These are phyloP conservation scores for Ochlodes sylvanus DNA, from an alignment of 2,888 invertebrate species.

Conservation along the genomic window DNA sequence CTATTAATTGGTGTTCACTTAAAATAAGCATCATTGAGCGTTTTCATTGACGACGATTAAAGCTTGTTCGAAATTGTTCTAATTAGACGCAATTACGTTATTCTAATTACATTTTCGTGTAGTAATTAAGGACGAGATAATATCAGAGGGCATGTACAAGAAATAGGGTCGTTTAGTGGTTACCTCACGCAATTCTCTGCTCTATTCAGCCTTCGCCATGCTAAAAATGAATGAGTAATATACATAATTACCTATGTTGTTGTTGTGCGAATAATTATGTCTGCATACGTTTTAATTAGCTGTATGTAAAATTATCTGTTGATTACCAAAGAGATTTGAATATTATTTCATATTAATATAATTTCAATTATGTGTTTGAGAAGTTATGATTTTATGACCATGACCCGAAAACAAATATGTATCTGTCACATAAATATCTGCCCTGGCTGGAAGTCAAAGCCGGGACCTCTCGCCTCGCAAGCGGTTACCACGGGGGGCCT, in stretches of 20 bases:
- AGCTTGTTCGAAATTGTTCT: conserved; percentile 32
- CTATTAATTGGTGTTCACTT: conserved; percentile 14
- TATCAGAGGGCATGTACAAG: conserved; percentile 32
- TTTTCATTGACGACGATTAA: background rate
- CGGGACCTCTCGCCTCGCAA: no score
- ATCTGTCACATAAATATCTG: no score
- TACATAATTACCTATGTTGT: no score
- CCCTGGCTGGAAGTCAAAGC: no score
- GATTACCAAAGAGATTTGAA: background rate
- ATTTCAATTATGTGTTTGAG: no score
- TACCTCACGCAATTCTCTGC: conserved; percentile 23
- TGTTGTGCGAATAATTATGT: background rate
- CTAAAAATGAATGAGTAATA: conserved; percentile 4
- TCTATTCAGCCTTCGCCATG: conserved; percentile 12
- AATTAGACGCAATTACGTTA: conserved; percentile 35
- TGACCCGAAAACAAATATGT: no score
- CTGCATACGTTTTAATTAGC: conserved; percentile 5
- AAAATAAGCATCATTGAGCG: conserved; percentile 17
- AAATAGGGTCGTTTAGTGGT: conserved; percentile 30
- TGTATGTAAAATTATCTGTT: background rate
- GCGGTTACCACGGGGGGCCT: no score
- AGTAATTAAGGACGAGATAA: conserved; percentile 39
- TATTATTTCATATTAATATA: background rate
- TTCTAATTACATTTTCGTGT: conserved; percentile 40
- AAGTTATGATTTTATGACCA: no score